These are phyloP conservation scores for Creontiades dilutus DNA, from an alignment of 2,888 invertebrate species.

Conservation along the genomic window DNA sequence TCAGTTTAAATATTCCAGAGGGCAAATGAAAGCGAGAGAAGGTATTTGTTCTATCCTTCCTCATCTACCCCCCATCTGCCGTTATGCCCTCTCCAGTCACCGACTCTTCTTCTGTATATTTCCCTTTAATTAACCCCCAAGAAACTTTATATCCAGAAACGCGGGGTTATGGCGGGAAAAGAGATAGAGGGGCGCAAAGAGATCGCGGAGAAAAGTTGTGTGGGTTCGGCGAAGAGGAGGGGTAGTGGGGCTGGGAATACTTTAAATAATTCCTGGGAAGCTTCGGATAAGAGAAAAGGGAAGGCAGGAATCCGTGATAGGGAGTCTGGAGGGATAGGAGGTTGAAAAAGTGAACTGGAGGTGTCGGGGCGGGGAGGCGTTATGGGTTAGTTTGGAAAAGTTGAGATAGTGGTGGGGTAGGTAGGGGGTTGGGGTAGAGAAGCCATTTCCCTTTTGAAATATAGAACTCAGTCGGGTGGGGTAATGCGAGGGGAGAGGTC, in stretches of 20 bases:
- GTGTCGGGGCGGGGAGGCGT: background rate
- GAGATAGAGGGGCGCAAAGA: constrained; percentile 52
- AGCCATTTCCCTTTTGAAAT: constrained; percentile 71
- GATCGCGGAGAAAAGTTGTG: constrained; percentile 65
- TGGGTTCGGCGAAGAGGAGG: background rate
- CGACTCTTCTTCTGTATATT: constrained; percentile 67
- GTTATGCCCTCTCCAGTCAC: constrained; percentile 34
- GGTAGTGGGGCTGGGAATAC: constrained; percentile 42
- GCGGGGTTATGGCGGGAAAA: constrained; percentile 47
- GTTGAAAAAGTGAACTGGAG: constrained; percentile 42
- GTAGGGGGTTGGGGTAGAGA: constrained; percentile 52
- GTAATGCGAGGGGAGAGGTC: constrained; percentile 50
- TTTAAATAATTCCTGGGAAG: constrained; percentile 63
- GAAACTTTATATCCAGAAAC: constrained; percentile 71
- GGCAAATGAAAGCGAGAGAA: constrained; percentile 67
- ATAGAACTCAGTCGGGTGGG: constrained; percentile 51
- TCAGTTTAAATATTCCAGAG: constrained; percentile 67
- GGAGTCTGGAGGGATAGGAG: constrained; percentile 12
- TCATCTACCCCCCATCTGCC: constrained; percentile 40
- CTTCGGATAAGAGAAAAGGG: constrained; percentile 34
- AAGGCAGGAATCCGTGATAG: constrained; percentile 50
- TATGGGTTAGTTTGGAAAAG: constrained; percentile 63
- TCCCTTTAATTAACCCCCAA: constrained; percentile 69
- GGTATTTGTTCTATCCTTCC: constrained; percentile 62
- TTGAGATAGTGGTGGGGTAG: constrained; percentile 59